Evolutionary conservation across 2,888 invertebrate genomes (phyloP), one percentile per base, ranked within the genome.

Genomic region (Gastrophysa polygoni): DNA sequence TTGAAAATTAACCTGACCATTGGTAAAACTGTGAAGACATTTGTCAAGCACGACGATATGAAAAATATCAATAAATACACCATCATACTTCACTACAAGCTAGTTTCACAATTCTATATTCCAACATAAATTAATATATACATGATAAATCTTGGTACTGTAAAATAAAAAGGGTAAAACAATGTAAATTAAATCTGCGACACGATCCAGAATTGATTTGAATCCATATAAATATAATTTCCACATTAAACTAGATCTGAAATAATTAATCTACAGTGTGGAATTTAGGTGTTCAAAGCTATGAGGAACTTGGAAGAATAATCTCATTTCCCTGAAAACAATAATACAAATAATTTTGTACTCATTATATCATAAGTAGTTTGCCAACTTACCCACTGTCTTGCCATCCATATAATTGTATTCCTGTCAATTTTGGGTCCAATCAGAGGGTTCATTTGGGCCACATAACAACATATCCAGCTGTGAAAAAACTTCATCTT

Each of bases 401-500:
- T 84, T n/a, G 91, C 88, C 82, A 95, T 91, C 79, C 93, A 86
- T 67, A 91, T 83, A 59, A 95, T 83, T 0, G 91, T 89, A 44
- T 86, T 85, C 71, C 86, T 87, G 71, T 85, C 84, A 4, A 95
- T 83, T 83, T 89, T 89, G 55, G 95, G 95, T 24, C 95, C 95
- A 68, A 95, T 90, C 57, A 95, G 83, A 0, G 95, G 95, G 83
- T 95, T 95, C 93, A 95, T 93, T 82, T 95, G 95, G 3, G 93
- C 90, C 89, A 95, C 89, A 79, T 95, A 95, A 71, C 93, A 93
- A 77, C 93, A 94, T 71, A 95, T 82, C 95, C 95, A 95, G 82
- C 92, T 82, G 50, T 83, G 83, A 60, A 60, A 32, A 47, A 24
- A 10, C 46, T 32, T 14, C 2, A 46, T 2, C n/a, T 44, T n/a